Percentiles rank a stretch among this genome's conserved stretches.
Evolutionary conservation across 1,140 invertebrate genomes (phyloP).

Genomic region (Daktulosphaira vitifoliae): DNA sequence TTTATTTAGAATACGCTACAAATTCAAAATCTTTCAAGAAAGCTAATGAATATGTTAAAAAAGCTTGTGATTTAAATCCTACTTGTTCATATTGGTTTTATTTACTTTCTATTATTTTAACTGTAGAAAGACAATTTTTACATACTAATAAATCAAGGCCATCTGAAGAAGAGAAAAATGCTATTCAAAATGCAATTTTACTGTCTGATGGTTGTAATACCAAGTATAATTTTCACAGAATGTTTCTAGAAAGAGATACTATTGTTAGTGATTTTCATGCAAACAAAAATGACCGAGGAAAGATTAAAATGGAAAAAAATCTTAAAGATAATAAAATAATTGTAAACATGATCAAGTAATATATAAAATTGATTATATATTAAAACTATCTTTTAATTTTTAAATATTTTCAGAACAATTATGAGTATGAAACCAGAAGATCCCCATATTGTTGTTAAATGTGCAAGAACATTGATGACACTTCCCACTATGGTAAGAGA

Average conservation of each 20-base stretch:
- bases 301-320: constrained; percentile 6
- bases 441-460: not conserved
- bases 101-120: constrained; percentile 10
- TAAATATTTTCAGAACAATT: not conserved
- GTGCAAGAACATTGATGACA: constrained; percentile 6
- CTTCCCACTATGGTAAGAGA: constrained; percentile 14
- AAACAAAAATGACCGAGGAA: not conserved
- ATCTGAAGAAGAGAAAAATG: constrained; percentile 11
- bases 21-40: not conserved
- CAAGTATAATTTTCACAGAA: constrained; percentile 4
- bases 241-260: constrained; percentile 9
- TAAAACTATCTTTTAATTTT: not conserved
- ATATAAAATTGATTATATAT: no score
- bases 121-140: not conserved
- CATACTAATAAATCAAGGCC: not conserved
- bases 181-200: constrained; percentile 10
- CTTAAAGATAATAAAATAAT: not conserved
- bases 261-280: not conserved
- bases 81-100: constrained; percentile 21
- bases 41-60: constrained; percentile 6
- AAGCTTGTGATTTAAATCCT: constrained; percentile 20
- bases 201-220: constrained; percentile 11
- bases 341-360: constrained; percentile 22
- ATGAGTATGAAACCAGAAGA: constrained; percentile 5
- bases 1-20: constrained; percentile 9